Evolutionary conservation across 2,113 vertebrate genomes (phyloP).

Genomic region (Ptyas mucosa): DNA sequence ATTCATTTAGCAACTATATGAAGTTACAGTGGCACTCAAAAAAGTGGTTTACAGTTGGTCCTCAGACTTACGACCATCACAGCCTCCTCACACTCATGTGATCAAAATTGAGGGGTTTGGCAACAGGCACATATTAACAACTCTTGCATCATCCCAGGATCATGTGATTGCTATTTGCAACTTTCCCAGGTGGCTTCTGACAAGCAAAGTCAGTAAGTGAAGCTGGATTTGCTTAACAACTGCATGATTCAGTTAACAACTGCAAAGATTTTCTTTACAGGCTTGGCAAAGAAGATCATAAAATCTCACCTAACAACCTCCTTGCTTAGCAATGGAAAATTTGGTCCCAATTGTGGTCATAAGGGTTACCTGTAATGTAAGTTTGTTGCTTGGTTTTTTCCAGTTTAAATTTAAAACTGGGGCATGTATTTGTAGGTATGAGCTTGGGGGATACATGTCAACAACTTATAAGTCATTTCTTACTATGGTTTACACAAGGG

Average conservation of each 20-base stretch:
- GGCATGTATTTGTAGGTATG: background rate
- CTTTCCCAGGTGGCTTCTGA: background rate
- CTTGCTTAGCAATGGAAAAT: background rate
- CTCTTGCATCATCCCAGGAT: background rate
- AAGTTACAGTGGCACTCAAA: background rate
- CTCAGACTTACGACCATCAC: background rate
- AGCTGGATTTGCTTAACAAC: background rate
- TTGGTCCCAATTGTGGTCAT: background rate
- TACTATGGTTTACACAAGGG: background rate
- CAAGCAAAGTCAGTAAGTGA: background rate
- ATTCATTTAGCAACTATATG: background rate
- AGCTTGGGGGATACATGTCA: constrained; percentile 17
- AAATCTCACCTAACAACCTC: background rate
- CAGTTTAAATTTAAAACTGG: background rate
- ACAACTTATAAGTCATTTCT: constrained; percentile 48
- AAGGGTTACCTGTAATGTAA: background rate
- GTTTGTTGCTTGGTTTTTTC: background rate
- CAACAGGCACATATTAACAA: background rate
- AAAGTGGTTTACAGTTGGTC: background rate
- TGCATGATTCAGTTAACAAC: background rate
- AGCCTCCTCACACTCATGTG: background rate
- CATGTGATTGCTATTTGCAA: background rate
- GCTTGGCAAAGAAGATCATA: background rate
- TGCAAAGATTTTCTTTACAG: background rate
- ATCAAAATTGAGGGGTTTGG: background rate